Conservation (phyloP, 2,888 invertebrate species). For the Rotaria magnacalcarata region DNA sequence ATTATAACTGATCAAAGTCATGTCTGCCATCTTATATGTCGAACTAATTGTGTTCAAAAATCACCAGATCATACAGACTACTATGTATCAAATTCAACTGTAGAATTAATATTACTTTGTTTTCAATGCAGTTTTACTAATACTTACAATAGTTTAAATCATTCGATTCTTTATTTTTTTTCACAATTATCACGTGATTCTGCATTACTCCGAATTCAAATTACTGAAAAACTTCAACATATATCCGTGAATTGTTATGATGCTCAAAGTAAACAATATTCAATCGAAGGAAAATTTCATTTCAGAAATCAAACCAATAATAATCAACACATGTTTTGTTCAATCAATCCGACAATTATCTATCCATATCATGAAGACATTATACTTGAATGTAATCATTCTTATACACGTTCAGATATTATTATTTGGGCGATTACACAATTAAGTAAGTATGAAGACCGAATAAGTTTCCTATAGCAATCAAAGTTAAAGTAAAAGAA, state of each 20-base stretch:
- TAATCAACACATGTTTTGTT: background rate
- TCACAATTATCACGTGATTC: background rate
- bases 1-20: background rate
- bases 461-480: too few relatives aligned
- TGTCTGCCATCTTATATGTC: background rate
- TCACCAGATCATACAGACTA: background rate
- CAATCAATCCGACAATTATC: background rate
- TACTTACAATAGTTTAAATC: background rate
- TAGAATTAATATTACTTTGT: background rate
- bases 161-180: background rate
- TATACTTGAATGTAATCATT: background rate
- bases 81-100: background rate
- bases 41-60: constrained; percentile 5
- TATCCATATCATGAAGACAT: constrained; percentile 10
- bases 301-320: background rate
- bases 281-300: background rate
- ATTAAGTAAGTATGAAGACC: background rate
- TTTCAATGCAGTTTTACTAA: background rate
- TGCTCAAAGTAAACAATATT: background rate
- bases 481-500: too few relatives aligned
- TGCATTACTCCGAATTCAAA: background rate
- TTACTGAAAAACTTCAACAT: background rate
- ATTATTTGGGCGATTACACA: background rate
- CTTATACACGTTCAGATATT: background rate
- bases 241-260: background rate